Base-by-base conservation (phyloP, 2,888 invertebrate genomes). In the Synergus japonicus region DNA sequence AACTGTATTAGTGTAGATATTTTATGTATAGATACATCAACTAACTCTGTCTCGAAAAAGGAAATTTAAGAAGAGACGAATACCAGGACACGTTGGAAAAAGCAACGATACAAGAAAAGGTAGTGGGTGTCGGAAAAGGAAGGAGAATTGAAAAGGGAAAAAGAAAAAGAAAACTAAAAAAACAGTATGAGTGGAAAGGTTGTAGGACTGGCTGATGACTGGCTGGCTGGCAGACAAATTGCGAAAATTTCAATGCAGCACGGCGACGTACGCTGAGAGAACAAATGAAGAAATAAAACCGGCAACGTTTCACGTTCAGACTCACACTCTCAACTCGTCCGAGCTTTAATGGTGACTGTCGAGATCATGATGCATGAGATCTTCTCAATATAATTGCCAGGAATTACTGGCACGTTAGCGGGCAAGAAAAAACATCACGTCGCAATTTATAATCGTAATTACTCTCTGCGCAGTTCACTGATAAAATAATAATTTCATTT, bases 211-310 rank as follows among this genome's bases (percentile, higher is more conserved):
- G 66, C 76, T 78, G 49, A 54, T 54, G 54, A 54, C 54, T 54
- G 54, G 54, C 54, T 54, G 54, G 54, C 54, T 54, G 54, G 54
- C 54, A 54, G 54, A 54, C 54, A 54, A 15, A 54, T 54, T 54
- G 54, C 54, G 54, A 54, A n/a, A 54, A 54, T 80, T 44, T 63
- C 76, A 67, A 78, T 64, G 54, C 67, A 46, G 60, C 77, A 76
- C 22, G 79, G 44, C 15, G 58, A 76, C 54, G 63, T 15, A 69
- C 49, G 49, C 49, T 10, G 58, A 49, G 22, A 22, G 58, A 73
- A 43, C 43, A 79, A 67, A 76, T 44, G 76, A 13, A 78, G 79
- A 60, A 54, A 54, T 54, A 54, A 54, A 54, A 15, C 54, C n/a
- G 54, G n/a, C 54, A 54, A n/a, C 54, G 54, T 54, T 54, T 54